Base-by-base conservation (phyloP, 2,888 invertebrate genomes). In the Unio delphinus region DNA sequence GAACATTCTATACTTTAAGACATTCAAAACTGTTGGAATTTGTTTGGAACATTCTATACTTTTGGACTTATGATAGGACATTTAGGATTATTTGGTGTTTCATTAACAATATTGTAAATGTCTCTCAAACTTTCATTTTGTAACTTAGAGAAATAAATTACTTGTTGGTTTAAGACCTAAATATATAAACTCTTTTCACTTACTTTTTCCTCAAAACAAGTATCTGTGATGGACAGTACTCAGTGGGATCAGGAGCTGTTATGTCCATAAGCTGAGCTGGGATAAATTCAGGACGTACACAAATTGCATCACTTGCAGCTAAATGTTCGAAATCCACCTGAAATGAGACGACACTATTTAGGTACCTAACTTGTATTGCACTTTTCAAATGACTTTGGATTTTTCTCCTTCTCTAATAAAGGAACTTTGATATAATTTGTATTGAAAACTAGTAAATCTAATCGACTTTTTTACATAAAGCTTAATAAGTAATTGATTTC, bases 281-380 rank as follows among this genome's bases (percentile, higher is more conserved):
- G 4, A 94, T 91, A 73, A 92, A 92, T 11, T 93, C 92, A 0
- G 94, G 93, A 15, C 92, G 91, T 66, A 94, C 92, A 56, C 94
- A 93, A 0, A 93, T 92, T 17, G 94, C 91, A 8, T 91, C 90
- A 64, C 91, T 90, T 0, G 91, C 89, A 1, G 92, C 89, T 26
- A 94, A 90, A 90, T 91, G 92, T 8, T 92, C 91, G 67, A 93
- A 89, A 74, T 94, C 93, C 11, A 92, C 74, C 82, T 87, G 75
- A 7, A 17, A 28, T 61, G 11, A 65, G 7, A 66, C 17, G 62
- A 59, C 17, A 26, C n/a, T 3, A 69, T 34, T 18, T n/a, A 23
- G 17, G 45, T 34, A 17, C 20, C 45, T 45, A 18, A 20, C n/a
- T 23, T 5, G n/a, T 15, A 28, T 23, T 8, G 55, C 23, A 3